These are phyloP conservation scores for Camptogramma bilineatum DNA, from an alignment of 2,888 invertebrate genomes.

Conservation along the genomic window DNA sequence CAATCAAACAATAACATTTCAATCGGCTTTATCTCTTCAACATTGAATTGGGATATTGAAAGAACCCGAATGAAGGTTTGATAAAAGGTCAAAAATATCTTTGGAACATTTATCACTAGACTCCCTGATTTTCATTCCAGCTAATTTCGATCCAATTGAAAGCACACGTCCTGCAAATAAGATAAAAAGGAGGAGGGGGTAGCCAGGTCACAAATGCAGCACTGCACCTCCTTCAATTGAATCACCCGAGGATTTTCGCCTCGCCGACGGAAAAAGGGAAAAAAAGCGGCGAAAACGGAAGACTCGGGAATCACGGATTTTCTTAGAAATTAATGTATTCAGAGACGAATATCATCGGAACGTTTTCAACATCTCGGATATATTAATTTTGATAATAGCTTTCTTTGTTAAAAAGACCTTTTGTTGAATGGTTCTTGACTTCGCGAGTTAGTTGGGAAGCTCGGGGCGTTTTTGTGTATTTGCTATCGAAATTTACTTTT, in stretches of 20 bases:
- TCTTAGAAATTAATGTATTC: constrained; percentile 49
- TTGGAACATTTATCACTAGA: neutral
- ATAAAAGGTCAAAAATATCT: constrained; percentile 1
- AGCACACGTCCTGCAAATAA: constrained; percentile 38
- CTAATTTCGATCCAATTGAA: constrained; percentile 36
- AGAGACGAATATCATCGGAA: constrained; percentile 45
- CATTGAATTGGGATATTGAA: neutral
- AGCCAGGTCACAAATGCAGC: constrained; percentile 48
- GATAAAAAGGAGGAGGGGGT: constrained; percentile 35
- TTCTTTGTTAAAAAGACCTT: constrained; percentile 44
- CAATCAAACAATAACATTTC: neutral
- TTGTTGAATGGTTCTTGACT: too few species aligned
- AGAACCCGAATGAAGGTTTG: neutral
- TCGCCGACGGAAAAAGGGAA: constrained; percentile 42
- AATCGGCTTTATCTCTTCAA: neutral
- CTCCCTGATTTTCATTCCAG: constrained; percentile 18
- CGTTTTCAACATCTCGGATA: constrained; percentile 42
- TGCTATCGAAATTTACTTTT: constrained; percentile 37
- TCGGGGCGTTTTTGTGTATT: constrained; percentile 40
- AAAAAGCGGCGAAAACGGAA: constrained; percentile 32
- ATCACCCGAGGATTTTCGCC: constrained; percentile 62
- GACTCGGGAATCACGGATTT: constrained; percentile 38
- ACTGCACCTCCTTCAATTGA: constrained; percentile 57
- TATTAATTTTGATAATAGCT: constrained; percentile 50
- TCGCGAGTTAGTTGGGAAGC: constrained; percentile 42